Conservation (phyloP, 2,888 invertebrate species). For the Netelia virgata region DNA sequence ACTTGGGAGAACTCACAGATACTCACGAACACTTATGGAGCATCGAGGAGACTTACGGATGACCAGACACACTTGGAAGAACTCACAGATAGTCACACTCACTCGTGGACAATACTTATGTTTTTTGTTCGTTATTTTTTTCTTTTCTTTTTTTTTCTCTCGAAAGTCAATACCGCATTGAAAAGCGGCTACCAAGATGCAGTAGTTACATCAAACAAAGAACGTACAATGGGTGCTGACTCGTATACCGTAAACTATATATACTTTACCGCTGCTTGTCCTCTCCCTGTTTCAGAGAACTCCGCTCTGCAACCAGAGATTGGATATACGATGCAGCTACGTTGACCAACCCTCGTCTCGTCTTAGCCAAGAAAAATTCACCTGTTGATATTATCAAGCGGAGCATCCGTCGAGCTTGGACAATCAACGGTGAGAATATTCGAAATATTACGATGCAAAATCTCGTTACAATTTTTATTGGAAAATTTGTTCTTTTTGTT, state of each 20-base stretch:
- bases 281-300: slow-evolving; percentile 87
- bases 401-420: slow-evolving; percentile 90
- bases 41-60: neutral
- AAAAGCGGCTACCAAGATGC: neutral
- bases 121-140: neutral
- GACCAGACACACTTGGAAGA: neutral
- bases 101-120: slow-evolving; percentile 11
- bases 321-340: slow-evolving; percentile 88
- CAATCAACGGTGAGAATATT: slow-evolving; percentile 88
- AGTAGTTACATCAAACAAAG: slow-evolving; percentile 46
- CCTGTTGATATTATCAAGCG: slow-evolving; percentile 89
- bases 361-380: slow-evolving; percentile 85
- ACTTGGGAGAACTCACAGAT: too few relatives aligned
- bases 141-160: slow-evolving; percentile 26
- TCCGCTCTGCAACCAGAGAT: slow-evolving; percentile 89
- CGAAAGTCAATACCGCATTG: slow-evolving; percentile 33
- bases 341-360: slow-evolving; percentile 57
- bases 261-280: slow-evolving; percentile 24
- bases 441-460: slow-evolving; percentile 11
- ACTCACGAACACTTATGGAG: neutral
- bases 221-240: slow-evolving; percentile 50
- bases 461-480: slow-evolving; percentile 7
- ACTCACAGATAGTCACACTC: slow-evolving; percentile 8
- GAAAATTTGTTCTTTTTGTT: slow-evolving; percentile 22
- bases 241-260: neutral